Conservation (phyloP, 2,797 vertebrate species). For the Leuciscus waleckii region DNA sequence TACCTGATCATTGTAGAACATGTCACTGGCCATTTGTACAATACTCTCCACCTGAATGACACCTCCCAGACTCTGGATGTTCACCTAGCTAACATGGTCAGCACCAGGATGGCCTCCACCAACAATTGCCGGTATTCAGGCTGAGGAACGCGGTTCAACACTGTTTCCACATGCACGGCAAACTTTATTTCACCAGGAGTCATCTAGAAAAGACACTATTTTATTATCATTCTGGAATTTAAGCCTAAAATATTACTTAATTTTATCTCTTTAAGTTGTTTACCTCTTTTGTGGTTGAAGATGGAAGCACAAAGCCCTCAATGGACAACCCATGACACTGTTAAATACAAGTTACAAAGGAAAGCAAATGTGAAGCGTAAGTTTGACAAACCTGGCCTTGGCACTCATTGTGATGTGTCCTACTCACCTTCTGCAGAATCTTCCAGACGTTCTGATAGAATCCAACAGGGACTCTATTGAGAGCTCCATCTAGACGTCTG, state of each 20-base stretch:
- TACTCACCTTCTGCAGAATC: conserved; percentile 90
- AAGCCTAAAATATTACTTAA: not conserved
- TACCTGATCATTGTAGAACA: conserved; percentile 95
- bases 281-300: conserved; percentile 94
- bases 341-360: conserved; percentile 52
- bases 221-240: not conserved
- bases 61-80: conserved; percentile 87
- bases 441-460: conserved; percentile 98
- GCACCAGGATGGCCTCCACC: conserved; percentile 94
- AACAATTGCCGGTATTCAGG: conserved; percentile 96
- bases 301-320: conserved; percentile 90
- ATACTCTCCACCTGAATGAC: conserved; percentile 94
- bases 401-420: not conserved
- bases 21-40: conserved; percentile 88
- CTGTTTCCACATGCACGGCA: conserved; percentile 92
- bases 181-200: conserved; percentile 97
- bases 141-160: conserved; percentile 92
- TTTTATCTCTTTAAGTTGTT: not conserved
- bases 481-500: conserved; percentile 90
- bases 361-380: not conserved
- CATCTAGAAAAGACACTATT: conserved; percentile 80
- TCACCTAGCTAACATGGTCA: conserved; percentile 92
- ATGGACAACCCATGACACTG: conserved; percentile 96
- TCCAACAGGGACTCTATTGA: conserved; percentile 92
- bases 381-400: not conserved